Evolutionary conservation across 2,888 invertebrate species (phyloP).

Genomic region (Melinopterus prodromus): DNA sequence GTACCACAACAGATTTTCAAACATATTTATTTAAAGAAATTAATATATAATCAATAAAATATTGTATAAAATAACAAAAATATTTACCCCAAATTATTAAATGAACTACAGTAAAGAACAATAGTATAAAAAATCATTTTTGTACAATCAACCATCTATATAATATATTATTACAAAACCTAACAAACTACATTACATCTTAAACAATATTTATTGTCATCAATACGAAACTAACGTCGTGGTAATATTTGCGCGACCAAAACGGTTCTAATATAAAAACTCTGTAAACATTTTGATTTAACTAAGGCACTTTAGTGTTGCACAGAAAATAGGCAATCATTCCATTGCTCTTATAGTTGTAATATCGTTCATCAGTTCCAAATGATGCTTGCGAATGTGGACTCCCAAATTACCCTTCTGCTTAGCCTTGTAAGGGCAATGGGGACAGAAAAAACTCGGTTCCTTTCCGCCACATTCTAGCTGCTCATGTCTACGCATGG

Average conservation of each 20-base stretch:
- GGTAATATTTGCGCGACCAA: neutral
- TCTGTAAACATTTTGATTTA: neutral
- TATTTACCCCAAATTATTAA: neutral
- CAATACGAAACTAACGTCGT: slow-evolving; percentile 8
- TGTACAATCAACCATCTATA: neutral
- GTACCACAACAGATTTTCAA: neutral
- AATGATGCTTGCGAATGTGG: slow-evolving; percentile 81
- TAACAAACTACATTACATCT: neutral
- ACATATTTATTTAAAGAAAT: neutral
- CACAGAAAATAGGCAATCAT: neutral
- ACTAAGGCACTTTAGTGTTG: slow-evolving; percentile 21
- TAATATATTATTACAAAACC: neutral
- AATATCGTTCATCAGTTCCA: slow-evolving; percentile 29
- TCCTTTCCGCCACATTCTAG: slow-evolving; percentile 85
- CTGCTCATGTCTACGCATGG: slow-evolving; percentile 83
- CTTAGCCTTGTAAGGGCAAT: slow-evolving; percentile 83
- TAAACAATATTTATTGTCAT: slow-evolving; percentile 5
- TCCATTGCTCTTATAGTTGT: neutral
- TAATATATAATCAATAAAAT: neutral
- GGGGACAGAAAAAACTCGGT: slow-evolving; percentile 82
- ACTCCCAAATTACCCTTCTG: slow-evolving; percentile 85
- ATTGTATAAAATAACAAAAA: neutral
- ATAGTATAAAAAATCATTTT: neutral
- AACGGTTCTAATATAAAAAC: neutral
- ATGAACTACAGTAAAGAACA: neutral